Percentiles rank a stretch among this genome's conserved stretches.
phyloP scores from a whole-genome alignment of 2,888 invertebrate species.

The Criorhina ranunculi region DNA sequence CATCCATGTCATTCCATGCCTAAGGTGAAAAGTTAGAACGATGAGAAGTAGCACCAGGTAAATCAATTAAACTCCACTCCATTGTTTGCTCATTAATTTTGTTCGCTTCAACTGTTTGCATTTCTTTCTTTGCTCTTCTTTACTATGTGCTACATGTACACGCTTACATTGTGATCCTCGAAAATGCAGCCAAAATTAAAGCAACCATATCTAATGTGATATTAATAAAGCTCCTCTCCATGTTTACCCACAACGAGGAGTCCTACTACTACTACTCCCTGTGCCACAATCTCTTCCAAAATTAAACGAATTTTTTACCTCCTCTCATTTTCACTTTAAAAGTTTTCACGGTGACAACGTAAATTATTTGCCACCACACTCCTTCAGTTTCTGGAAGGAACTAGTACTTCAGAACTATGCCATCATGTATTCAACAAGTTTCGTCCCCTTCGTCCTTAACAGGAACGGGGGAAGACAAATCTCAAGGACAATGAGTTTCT shows the following conservation, averaged over 20 bases:
- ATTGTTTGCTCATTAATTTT: conserved; percentile 77
- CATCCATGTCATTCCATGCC: conserved; percentile 37
- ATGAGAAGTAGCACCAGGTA: conserved; percentile 41
- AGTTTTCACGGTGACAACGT: conserved; percentile 67
- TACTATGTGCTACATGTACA: conserved; percentile 27
- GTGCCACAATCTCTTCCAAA: conserved; percentile 40
- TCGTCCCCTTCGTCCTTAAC: background rate
- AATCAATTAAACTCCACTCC: conserved; percentile 72
- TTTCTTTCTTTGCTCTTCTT: conserved; percentile 20
- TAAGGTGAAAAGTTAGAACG: conserved; percentile 38
- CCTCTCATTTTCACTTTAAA: conserved; percentile 31
- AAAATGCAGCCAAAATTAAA: conserved; percentile 60
- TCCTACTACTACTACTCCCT: background rate
- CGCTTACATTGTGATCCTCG: background rate
- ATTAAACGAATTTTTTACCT: conserved; percentile 46
- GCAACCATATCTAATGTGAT: conserved; percentile 70
- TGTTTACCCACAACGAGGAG: conserved; percentile 57
- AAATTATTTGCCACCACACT: conserved; percentile 69
- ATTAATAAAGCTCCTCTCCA: conserved; percentile 68
- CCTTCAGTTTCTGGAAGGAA: conserved; percentile 22
- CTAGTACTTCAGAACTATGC: conserved; percentile 56
- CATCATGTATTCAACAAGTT: conserved; percentile 70
- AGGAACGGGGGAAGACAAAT: conserved; percentile 46
- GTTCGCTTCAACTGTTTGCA: conserved; percentile 71
- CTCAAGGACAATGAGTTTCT: conserved; percentile 73